Percentiles rank a stretch among this genome's conserved stretches.
These are phyloP conservation scores for Ptychoptera contaminata DNA, from an alignment of 2,888 invertebrate genomes.

Conservation along the genomic window DNA sequence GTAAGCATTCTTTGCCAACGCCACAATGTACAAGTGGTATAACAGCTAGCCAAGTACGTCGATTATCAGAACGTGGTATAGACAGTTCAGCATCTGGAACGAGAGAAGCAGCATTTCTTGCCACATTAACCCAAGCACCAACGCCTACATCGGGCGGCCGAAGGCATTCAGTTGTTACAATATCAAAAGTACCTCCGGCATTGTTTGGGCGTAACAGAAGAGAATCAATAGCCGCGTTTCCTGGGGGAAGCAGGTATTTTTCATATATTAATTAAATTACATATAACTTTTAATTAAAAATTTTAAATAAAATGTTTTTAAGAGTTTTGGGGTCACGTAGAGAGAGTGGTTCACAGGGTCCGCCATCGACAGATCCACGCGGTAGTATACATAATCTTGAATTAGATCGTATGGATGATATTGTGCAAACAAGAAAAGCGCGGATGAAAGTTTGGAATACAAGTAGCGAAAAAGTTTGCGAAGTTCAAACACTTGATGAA, in stretches of 20 bases:
- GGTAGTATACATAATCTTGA: slow-evolving; percentile 73
- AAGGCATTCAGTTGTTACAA: slow-evolving; percentile 74
- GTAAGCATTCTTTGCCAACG: slow-evolving; percentile 72
- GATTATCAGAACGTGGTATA: slow-evolving; percentile 62
- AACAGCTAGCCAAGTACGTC: slow-evolving; percentile 72
- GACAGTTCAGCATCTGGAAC: slow-evolving; percentile 58
- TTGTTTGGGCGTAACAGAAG: slow-evolving; percentile 67
- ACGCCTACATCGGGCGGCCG: slow-evolving; percentile 55
- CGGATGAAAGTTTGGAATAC: slow-evolving; percentile 76
- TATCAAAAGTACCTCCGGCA: slow-evolving; percentile 62
- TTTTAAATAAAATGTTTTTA: not conserved
- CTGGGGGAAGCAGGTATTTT: slow-evolving; percentile 34
- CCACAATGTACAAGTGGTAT: slow-evolving; percentile 72
- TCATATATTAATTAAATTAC: slow-evolving; percentile 16
- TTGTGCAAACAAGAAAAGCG: slow-evolving; percentile 63
- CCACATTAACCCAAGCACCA: slow-evolving; percentile 62
- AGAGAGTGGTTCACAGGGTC: slow-evolving; percentile 37
- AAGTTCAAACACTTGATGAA: slow-evolving; percentile 66
- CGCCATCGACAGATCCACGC: slow-evolving; percentile 52
- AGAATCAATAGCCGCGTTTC: slow-evolving; percentile 66
- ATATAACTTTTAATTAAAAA: too few species aligned
- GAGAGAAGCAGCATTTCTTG: slow-evolving; percentile 69
- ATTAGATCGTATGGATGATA: slow-evolving; percentile 79
- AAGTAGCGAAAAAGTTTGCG: slow-evolving; percentile 63
- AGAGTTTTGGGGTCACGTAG: slow-evolving; percentile 21